Base-by-base conservation (phyloP, 2,888 invertebrate genomes). In the Drosophila phalerata region DNA sequence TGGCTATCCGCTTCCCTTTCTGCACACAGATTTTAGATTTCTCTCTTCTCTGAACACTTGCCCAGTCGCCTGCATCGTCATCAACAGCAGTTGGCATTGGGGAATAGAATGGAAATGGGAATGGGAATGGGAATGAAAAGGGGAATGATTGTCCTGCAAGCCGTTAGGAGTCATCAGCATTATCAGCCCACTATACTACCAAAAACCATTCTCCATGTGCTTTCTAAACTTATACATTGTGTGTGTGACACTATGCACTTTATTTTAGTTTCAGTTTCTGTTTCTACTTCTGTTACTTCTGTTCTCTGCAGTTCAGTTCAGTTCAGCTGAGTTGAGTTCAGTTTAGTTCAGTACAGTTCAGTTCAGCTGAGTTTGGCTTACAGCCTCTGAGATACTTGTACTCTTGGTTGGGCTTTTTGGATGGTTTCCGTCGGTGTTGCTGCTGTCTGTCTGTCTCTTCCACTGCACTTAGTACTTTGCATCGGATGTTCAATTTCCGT, bases 401-500 rank as follows among this genome's bases (percentile, higher is more conserved):
- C 28, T 45, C 11, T 11, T 30, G 79, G 67, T 83, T 77, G 73
- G 63, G 70, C 57, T 62, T 37, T 77, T 73, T 58, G 63, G 60
- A 67, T 73, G 69, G 57, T 58, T 78, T 86, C 79, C 79, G 55
- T 72, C 71, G 69, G 64, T 85, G 61, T 73, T 60, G 52, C 53
- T 53, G 58, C 61, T 58, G 58, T 48, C 72, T 28, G 43, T 40
- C 30, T 49, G 40, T 40, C 67, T 52, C 72, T 66, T 66, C 17
- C 66, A 47, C 22, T 63, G 79, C 70, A 82, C 74, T 79, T 73
- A 66, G 34, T 73, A 60, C 71, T 62, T 67, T 69, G 57, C 73
- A 74, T 52, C 79, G 88, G 85, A 88, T 81, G 85, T 88, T 88
- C 81, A 81, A 85, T 88, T 85, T 88, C 86, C 85, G 83, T 42